Evolutionary conservation across 2,113 vertebrate species (phyloP).

Genomic region (Rhynchomys soricoides): DNA sequence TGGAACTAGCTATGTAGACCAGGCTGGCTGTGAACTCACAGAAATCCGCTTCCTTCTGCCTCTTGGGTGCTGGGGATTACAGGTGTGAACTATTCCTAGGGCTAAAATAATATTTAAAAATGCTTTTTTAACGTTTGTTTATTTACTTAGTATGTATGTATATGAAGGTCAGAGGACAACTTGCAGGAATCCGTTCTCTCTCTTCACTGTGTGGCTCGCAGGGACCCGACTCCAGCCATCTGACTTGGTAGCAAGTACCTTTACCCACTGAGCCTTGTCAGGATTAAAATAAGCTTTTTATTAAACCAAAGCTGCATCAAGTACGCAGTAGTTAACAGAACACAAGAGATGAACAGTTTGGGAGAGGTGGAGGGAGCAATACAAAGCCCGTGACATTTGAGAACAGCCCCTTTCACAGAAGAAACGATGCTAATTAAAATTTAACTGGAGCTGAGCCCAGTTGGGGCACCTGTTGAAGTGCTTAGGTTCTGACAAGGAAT

Average conservation of each 20-base stretch:
- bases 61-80: neutral
- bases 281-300: accelerated
- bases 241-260: neutral
- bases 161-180: neutral
- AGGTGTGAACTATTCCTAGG: neutral
- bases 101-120: neutral
- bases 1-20: neutral
- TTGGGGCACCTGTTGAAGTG: neutral
- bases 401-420: neutral
- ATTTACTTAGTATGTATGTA: neutral
- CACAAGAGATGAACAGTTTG: neutral
- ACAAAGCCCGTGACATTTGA: neutral
- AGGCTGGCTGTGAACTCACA: neutral
- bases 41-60: neutral
- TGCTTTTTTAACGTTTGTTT: neutral
- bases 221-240: neutral
- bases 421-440: neutral
- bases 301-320: neutral
- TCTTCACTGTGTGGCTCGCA: neutral
- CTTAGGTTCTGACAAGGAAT: neutral
- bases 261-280: neutral
- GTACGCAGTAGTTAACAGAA: neutral
- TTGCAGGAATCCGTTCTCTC: neutral
- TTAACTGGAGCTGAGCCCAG: neutral
- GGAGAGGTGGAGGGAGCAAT: too few species aligned